Conservation (phyloP, 2,113 vertebrate species). For the Vidua macroura region DNA sequence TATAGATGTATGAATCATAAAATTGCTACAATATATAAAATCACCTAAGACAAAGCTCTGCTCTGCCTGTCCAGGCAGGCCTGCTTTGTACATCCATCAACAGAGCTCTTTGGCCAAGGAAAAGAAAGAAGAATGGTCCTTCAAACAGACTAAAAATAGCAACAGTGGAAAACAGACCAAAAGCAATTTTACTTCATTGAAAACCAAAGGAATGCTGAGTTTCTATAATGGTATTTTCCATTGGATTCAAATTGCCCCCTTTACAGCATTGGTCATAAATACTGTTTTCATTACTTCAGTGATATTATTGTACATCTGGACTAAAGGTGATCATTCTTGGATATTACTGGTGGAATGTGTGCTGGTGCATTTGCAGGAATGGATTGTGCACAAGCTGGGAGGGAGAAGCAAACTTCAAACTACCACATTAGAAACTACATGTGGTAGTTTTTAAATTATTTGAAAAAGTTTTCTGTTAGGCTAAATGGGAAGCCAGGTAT, state of each 20-base stretch:
- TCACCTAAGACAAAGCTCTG: background rate
- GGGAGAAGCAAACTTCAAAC: background rate
- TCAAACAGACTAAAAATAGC: background rate
- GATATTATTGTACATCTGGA: background rate
- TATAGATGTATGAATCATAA: background rate
- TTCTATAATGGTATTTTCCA: conserved; percentile 5
- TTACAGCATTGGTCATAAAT: background rate
- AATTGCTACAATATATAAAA: background rate
- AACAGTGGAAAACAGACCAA: background rate
- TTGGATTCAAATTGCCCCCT: background rate
- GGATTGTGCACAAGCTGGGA: background rate
- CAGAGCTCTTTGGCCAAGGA: background rate
- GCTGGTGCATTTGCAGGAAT: background rate
- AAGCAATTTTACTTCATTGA: background rate
- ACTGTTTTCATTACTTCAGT: background rate
- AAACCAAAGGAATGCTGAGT: background rate
- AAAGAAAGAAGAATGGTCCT: background rate
- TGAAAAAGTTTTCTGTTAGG: background rate
- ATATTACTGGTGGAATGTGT: background rate
- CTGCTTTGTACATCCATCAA: background rate
- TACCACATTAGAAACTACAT: background rate
- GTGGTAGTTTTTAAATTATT: background rate
- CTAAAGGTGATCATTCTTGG: background rate
- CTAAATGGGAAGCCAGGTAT: background rate
- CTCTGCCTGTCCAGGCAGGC: background rate